Conservation (phyloP, 1,140 invertebrate species). For the Drosophila paulistorum region DNA sequence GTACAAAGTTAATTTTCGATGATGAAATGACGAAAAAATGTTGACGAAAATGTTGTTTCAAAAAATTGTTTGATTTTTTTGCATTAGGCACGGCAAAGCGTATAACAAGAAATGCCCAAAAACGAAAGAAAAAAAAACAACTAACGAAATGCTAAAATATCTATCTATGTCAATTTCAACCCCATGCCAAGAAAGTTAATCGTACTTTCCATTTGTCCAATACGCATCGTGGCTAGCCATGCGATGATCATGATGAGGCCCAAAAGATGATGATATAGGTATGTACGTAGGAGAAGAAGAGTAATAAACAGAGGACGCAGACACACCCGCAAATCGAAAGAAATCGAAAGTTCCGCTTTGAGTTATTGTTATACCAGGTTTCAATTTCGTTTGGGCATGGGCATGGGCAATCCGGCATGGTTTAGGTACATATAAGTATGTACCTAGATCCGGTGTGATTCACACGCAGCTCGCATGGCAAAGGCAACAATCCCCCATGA, state of each 20-base stretch:
- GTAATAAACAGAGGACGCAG: constrained; percentile 1
- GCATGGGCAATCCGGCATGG: not conserved
- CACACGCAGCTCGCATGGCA: constrained; percentile 49
- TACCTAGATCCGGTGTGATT: constrained; percentile 64
- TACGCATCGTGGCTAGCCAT: constrained; percentile 53
- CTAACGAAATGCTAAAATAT: constrained; percentile 33
- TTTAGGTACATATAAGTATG: not conserved
- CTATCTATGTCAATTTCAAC: constrained; percentile 44
- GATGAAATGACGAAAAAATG: constrained; percentile 73
- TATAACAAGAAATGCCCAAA: constrained; percentile 31
- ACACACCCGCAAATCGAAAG: constrained; percentile 62
- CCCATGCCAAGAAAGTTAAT: constrained; percentile 37
- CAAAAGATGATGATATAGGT: constrained; percentile 1
- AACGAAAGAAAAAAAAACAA: constrained; percentile 31
- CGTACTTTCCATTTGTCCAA: constrained; percentile 62
- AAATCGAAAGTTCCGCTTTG: constrained; percentile 74
- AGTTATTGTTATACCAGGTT: constrained; percentile 38
- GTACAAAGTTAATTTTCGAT: constrained; percentile 64
- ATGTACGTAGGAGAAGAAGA: not conserved
- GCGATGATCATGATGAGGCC: constrained; percentile 55
- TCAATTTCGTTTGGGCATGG: constrained; percentile 65
- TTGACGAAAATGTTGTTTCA: constrained; percentile 26
- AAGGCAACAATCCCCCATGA: constrained; percentile 28
- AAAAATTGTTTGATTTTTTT: constrained; percentile 4
- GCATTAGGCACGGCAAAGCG: constrained; percentile 13